phyloP scores from a whole-genome alignment of 2,113 vertebrate genomes.

The Kobus ellipsiprymnus region DNA sequence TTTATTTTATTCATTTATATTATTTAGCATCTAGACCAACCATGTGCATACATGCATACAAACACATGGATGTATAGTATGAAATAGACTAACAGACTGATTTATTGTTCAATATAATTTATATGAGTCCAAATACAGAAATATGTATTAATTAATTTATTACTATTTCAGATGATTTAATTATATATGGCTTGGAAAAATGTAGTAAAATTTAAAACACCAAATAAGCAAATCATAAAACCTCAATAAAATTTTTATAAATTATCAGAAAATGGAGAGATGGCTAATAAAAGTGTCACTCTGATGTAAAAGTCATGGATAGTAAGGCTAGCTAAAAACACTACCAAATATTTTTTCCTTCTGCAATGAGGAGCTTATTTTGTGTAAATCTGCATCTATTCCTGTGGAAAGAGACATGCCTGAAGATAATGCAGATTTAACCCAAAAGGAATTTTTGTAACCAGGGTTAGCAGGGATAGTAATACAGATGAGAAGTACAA shows the following conservation, averaged over 20 bases:
- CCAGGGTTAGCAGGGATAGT: not conserved
- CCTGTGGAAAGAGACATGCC: not conserved
- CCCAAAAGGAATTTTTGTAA: not conserved
- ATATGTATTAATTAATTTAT: not conserved
- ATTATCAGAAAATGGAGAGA: not conserved
- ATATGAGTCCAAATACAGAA: not conserved
- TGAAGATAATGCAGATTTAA: constrained; percentile 24
- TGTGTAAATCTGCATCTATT: constrained; percentile 39
- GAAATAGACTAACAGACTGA: not conserved
- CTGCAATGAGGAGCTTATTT: constrained; percentile 33
- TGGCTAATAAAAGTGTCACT: constrained; percentile 2
- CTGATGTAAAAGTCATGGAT: constrained; percentile 14
- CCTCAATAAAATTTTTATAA: not conserved
- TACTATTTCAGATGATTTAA: not conserved
- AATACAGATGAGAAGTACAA: not conserved
- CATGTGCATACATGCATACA: not conserved
- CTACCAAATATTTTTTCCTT: not conserved
- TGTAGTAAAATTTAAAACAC: not conserved
- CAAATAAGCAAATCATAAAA: not conserved
- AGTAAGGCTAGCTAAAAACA: not conserved
- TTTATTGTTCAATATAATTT: not conserved
- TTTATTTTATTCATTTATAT: not conserved
- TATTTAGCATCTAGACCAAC: not conserved
- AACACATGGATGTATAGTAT: not conserved
- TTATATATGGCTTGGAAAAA: not conserved